Percentiles rank a stretch among this genome's conserved stretches.
Evolutionary conservation across 2,113 vertebrate species (phyloP).

Genomic region (Polypterus bichir): DNA sequence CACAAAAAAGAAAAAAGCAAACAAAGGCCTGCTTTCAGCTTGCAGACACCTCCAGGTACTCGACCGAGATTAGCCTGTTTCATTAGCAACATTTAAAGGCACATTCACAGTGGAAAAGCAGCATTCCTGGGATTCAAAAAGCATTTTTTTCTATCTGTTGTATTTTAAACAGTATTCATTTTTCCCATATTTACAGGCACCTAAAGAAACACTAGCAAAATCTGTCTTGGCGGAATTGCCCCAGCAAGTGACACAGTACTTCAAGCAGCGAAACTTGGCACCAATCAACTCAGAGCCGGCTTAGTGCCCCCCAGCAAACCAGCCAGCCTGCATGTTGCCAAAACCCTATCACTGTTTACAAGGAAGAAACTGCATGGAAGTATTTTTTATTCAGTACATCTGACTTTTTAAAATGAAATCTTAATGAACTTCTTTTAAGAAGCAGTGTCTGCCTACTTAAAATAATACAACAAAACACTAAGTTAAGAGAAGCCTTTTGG

Average conservation of each 20-base stretch:
- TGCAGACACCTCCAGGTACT: no score
- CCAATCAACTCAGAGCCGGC: constrained; percentile 66
- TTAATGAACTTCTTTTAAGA: constrained; percentile 11
- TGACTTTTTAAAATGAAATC: constrained; percentile 21
- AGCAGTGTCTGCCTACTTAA: neutral
- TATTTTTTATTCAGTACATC: constrained; percentile 31
- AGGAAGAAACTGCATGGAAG: constrained; percentile 38
- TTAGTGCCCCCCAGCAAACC: constrained; percentile 36
- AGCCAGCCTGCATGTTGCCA: constrained; percentile 55
- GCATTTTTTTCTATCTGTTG: neutral
- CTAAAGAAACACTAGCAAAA: constrained; percentile 94
- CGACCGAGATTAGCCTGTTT: no score
- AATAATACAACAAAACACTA: constrained; percentile 22
- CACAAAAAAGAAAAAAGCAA: no score
- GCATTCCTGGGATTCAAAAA: no score
- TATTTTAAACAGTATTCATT: constrained; percentile 9
- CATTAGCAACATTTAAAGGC: no score
- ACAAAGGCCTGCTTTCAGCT: no score
- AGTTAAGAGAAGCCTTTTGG: constrained; percentile 12
- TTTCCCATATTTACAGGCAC: constrained; percentile 55
- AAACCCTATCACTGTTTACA: constrained; percentile 45
- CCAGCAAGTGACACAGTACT: constrained; percentile 94
- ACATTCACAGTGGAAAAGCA: no score
- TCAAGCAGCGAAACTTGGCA: constrained; percentile 85
- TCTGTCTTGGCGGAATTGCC: constrained; percentile 91